Conservation (phyloP, 2,888 invertebrate species). For the Pseudococcus jackbeardsleyi region DNA sequence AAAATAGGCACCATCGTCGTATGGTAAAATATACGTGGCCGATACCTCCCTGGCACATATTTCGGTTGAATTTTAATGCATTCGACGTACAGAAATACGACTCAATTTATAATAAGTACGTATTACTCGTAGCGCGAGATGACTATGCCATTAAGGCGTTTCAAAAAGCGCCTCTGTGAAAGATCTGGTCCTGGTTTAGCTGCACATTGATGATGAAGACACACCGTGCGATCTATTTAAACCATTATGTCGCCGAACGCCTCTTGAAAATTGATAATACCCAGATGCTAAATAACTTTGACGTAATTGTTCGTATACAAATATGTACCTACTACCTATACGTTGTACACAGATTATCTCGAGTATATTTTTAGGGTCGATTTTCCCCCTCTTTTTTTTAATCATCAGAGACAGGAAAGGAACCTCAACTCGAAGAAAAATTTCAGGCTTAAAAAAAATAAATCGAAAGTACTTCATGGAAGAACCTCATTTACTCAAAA, state of each 20-base stretch:
- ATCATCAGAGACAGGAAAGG: background rate
- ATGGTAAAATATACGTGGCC: too few species aligned
- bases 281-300: background rate
- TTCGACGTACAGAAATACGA: background rate
- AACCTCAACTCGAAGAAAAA: too few species aligned
- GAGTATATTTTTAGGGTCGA: background rate
- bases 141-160: background rate
- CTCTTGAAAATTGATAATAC: constrained; percentile 17
- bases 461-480: too few species aligned
- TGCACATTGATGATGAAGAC: background rate
- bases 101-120: background rate
- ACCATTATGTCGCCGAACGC: constrained; percentile 1
- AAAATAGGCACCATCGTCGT: too few species aligned
- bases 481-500: too few species aligned
- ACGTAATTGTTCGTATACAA: background rate
- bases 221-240: background rate
- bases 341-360: background rate
- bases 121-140: background rate
- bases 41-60: background rate
- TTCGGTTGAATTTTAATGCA: background rate
- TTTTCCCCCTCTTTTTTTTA: background rate
- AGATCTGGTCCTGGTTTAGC: background rate
- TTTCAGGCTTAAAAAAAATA: too few species aligned
- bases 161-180: background rate
- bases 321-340: background rate